Base-by-base conservation (phyloP, 2,888 invertebrate species). In the Campoletis raptor region DNA sequence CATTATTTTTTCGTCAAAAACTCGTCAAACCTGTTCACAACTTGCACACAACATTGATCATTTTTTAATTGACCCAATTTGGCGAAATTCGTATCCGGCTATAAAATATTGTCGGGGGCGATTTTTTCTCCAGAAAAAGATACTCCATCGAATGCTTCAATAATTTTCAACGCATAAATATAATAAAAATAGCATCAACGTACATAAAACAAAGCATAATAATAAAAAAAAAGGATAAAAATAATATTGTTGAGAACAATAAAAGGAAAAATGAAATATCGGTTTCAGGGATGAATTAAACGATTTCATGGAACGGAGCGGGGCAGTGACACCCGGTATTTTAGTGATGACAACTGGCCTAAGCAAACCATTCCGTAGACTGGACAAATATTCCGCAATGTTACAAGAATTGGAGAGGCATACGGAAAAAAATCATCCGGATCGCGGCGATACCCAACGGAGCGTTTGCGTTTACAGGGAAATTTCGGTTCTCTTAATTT, bases 371-470 rank as follows among this genome's bases (percentile, higher is more conserved):
- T 99, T 99, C 94, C 96, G 99, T 64, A 96, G 99, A 67, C 95
- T 99, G 85, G 99, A 99, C 92, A 99, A 98, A 94, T 99, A 99
- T 95, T 97, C 98, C 1, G 97, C 97, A 5, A 97, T 98, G 96
- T 95, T 99, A 76, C 99, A 99, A 94, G 99, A 99, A 94, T 95
- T 99, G 86, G 99, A 99, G 90, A 95, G 99, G 85, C 99, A 99
- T 93, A 97, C 99, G 80, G 99, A 99, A 94, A 99, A 99, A 94
- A 97, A 97, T 89, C 99, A 99, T 94, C 96, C 97, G 0, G 99
- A 99, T 94, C 96, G 99, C 89, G 99, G 99, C 0, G 99, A 99
- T 93, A 98, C 99, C 0, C 99, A 99, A 94, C 96, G 99, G 89
- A 98, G 99, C 66, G 97, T 98, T 88, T 97, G 97, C 89, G 98